These are phyloP conservation scores for Ennomos quercinarius DNA, from an alignment of 2,888 invertebrate genomes.

Conservation along the genomic window DNA sequence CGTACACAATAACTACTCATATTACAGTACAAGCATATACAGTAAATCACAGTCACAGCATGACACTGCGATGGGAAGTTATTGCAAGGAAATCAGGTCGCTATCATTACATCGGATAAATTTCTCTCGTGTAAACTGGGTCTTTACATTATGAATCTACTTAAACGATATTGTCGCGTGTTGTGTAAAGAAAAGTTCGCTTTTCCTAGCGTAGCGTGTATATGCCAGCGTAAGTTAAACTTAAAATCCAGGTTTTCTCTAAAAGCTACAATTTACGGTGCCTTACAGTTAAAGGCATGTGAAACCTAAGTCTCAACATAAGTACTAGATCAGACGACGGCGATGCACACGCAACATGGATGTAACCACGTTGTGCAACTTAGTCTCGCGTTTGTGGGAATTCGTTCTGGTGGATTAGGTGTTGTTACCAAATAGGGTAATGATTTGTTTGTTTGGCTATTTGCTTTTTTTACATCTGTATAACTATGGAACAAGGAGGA, in stretches of 20 bases:
- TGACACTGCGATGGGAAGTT: constrained; percentile 33
- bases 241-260: too few species aligned
- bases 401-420: constrained; percentile 5
- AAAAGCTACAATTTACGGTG: neutral
- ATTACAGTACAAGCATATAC: too few species aligned
- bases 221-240: too few species aligned
- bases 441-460: neutral
- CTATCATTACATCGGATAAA: constrained; percentile 22
- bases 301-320: constrained; percentile 30
- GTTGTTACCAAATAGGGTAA: constrained; percentile 7
- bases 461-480: too few species aligned
- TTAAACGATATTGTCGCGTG: neutral
- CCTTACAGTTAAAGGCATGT: constrained; percentile 7
- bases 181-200: too few species aligned
- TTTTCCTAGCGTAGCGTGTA: too few species aligned
- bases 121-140: constrained; percentile 44
- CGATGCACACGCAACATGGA: constrained; percentile 34
- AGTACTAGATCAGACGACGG: constrained; percentile 33
- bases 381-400: constrained; percentile 27
- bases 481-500: too few species aligned
- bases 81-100: constrained; percentile 33
- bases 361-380: constrained; percentile 31
- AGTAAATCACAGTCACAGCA: constrained; percentile 4
- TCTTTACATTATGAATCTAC: constrained; percentile 28
- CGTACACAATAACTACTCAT: too few species aligned